phyloP scores from a whole-genome alignment of 2,797 vertebrate genomes.

The Periparus ater region DNA sequence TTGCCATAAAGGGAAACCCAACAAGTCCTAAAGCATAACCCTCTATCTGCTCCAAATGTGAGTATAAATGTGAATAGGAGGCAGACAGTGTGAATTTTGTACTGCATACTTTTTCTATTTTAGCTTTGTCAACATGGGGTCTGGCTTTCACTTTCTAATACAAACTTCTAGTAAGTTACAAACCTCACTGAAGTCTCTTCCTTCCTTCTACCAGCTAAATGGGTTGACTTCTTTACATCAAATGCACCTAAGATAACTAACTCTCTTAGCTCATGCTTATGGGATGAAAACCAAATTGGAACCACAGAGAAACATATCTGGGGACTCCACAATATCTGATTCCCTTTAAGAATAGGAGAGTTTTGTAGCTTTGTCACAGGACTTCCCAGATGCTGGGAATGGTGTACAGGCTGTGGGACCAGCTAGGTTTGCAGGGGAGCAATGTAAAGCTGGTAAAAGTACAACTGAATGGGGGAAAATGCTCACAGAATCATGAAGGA shows the following conservation, averaged over 20 bases:
- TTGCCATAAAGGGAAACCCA: neutral
- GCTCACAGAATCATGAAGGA: neutral
- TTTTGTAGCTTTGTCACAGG: neutral
- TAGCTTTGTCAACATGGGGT: neutral
- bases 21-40: neutral
- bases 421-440: neutral
- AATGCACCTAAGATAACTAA: neutral
- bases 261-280: neutral
- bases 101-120: neutral
- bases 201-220: neutral
- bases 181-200: neutral
- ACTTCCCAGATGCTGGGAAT: neutral
- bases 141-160: constrained; percentile 12
- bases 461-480: neutral
- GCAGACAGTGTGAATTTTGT: neutral
- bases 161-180: neutral
- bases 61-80: neutral
- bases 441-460: neutral
- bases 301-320: neutral
- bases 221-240: neutral
- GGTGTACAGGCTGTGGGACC: neutral
- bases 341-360: neutral
- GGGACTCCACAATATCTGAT: neutral
- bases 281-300: constrained; percentile 16
- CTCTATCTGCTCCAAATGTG: neutral